Base-by-base conservation (phyloP, 2,113 vertebrate genomes). In the Sprattus sprattus region DNA sequence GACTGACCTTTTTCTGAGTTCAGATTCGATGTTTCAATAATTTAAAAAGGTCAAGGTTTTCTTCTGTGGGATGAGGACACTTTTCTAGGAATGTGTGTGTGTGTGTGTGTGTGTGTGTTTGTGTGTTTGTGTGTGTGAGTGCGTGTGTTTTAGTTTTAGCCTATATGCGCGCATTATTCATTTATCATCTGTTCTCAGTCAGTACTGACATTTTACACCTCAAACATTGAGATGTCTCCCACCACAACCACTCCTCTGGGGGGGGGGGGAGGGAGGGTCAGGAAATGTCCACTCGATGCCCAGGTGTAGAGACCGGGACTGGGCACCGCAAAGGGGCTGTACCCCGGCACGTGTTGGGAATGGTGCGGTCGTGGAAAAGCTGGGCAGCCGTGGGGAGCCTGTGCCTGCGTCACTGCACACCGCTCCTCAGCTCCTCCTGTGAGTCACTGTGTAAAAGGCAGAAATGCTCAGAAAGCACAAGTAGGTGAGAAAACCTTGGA, bases 101-200 rank as follows among this genome's bases (percentile, higher is more conserved):
- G 64, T 32, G 84, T 85, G 45, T 84, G 44, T 84, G 60, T 78
- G 20, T 22, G 22, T 84, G 45, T 52, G 84, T 85, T 46, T 80
- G 67, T 10, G 25, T 80, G 64, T 47, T 45, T 47, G 52, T 22
- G 44, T 28, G 9, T 78, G 64, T 49, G 44, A 18, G 45, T 28
- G 64, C 20, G 44, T 28, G 7, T 20, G 22, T 32, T 28, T 71
- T 9, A 2, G 10, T 32, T 9, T 25, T 28, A 4, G 64, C 22
- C 57, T 25, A n/a, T 10, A 32, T 3, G 7, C 13, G 10, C 32
- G 64, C 57, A 25, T 22, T 64, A 64, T 64, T 64, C 20, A 22
- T 22, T n/a, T 25, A 64, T 25, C 5, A 54, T 54, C 15, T 4
- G 52, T 15, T 20, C 15, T 18, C 52, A 16, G 52, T 54, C 52